Percentiles rank a stretch among this genome's conserved stretches.
phyloP scores from a whole-genome alignment of 1,140 invertebrate species.

The silkworm (Bombyx mori) region ASM3026992v2 NC_085129.1:1730001-1730500 shows the following conservation, averaged over 20 bases:
- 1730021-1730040: too few relatives aligned
- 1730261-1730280: constrained; percentile 31
- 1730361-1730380: constrained; percentile 46
- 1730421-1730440: constrained; percentile 37
- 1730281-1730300: constrained; percentile 32
- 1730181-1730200: constrained; percentile 5
- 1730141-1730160: background rate
- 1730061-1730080: too few relatives aligned
- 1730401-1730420: constrained; percentile 15
- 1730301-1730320: constrained; percentile 23
- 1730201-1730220: constrained; percentile 25
- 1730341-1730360: constrained; percentile 26
- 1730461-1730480: constrained; percentile 34
- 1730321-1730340: constrained; percentile 33
- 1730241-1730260: constrained; percentile 47
- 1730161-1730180: background rate
- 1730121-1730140: too few relatives aligned
- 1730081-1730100: too few relatives aligned
- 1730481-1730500: constrained; percentile 41
- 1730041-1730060: too few relatives aligned
- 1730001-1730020: too few relatives aligned
- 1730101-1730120: too few relatives aligned
- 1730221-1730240: constrained; percentile 32
- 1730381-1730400: constrained; percentile 23
- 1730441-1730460: constrained; percentile 35